A percentile compares a stretch with the other conserved stretches of the same genome.
Evolutionary conservation across 1,140 invertebrate species (phyloP).

Genomic region (Dolichoris vasculosae): DNA sequence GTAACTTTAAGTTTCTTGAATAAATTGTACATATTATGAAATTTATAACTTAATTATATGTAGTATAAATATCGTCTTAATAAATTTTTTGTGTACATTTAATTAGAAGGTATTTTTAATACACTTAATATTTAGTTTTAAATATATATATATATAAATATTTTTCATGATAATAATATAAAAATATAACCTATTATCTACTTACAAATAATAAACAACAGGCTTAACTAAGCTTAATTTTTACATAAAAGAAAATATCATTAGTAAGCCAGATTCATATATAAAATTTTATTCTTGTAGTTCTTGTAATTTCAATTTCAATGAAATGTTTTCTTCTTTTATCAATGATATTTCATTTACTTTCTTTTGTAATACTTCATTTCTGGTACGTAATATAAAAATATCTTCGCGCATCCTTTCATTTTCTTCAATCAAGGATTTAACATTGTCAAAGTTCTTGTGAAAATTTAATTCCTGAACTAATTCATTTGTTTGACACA

Average conservation of each 20-base stretch:
- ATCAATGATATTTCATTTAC: slow-evolving; percentile 59
- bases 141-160: slow-evolving; percentile 15
- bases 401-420: slow-evolving; percentile 62
- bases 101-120: slow-evolving; percentile 1
- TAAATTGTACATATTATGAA: slow-evolving; percentile 40
- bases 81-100: slow-evolving; percentile 45
- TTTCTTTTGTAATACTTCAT: slow-evolving; percentile 62
- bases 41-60: slow-evolving; percentile 39
- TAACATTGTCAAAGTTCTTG: slow-evolving; percentile 58
- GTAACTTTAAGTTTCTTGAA: slow-evolving; percentile 18
- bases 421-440: slow-evolving; percentile 63
- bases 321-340: slow-evolving; percentile 64
- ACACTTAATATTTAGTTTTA: neutral
- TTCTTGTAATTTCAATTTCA: slow-evolving; percentile 66
- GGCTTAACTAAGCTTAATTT: neutral
- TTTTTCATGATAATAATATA: neutral
- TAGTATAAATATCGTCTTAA: slow-evolving; percentile 26
- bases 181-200: slow-evolving; percentile 15
- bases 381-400: slow-evolving; percentile 59
- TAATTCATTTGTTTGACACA: slow-evolving; percentile 65
- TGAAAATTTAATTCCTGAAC: slow-evolving; percentile 60
- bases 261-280: slow-evolving; percentile 26
- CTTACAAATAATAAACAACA: neutral
- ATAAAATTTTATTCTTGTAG: slow-evolving; percentile 47
- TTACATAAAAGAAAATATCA: neutral